These are phyloP conservation scores for Neopelma chrysocephalum DNA, from an alignment of 2,797 vertebrate species.

Conservation along the genomic window DNA sequence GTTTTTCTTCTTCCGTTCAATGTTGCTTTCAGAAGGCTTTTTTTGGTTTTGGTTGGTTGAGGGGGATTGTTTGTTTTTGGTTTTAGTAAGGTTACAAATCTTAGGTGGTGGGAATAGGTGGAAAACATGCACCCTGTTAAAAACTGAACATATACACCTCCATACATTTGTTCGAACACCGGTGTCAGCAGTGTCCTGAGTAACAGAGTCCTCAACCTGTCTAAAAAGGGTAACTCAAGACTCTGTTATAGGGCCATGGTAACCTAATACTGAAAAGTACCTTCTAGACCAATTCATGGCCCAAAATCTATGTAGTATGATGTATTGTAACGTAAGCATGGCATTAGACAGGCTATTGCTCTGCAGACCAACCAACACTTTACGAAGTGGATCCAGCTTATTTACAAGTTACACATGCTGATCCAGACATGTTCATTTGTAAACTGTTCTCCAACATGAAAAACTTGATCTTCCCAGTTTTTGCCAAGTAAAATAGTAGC, in stretches of 20 bases:
- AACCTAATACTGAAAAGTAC: neutral
- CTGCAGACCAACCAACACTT: neutral
- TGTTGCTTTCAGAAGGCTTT: neutral
- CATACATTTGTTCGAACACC: neutral
- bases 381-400: neutral
- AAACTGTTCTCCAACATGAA: neutral
- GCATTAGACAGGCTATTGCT: neutral
- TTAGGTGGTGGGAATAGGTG: neutral
- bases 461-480: neutral
- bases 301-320: neutral
- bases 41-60: neutral
- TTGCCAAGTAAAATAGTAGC: neutral
- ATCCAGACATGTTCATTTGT: neutral
- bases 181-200: neutral
- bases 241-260: neutral
- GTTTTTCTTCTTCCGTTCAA: neutral
- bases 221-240: neutral
- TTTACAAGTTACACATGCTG: neutral
- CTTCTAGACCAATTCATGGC: neutral
- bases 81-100: neutral
- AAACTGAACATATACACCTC: neutral
- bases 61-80: neutral
- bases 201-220: neutral
- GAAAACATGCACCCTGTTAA: neutral
- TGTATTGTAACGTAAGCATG: neutral